Evolutionary conservation across 2,797 vertebrate genomes (phyloP).

Genomic region (Myripristis jacobus): DNA sequence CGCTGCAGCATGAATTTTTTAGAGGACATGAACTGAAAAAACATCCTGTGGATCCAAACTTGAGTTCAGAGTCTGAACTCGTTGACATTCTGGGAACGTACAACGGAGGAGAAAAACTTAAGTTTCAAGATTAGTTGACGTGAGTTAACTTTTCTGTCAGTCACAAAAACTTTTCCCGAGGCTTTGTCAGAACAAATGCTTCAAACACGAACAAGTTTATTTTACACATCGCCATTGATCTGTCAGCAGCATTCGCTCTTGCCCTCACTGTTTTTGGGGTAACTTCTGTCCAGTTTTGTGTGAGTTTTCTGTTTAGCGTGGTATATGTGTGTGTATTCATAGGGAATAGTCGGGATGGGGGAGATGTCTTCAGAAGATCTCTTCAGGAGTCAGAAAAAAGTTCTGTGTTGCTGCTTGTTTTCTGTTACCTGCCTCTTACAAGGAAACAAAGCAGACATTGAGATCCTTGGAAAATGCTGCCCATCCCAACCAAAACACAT

Average conservation of each 20-base stretch:
- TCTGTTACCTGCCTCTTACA: background rate
- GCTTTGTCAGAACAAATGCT: slow-evolving; percentile 32
- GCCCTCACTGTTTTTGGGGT: slow-evolving; percentile 77
- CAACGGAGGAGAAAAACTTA: background rate
- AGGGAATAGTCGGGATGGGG: background rate
- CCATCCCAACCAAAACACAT: background rate
- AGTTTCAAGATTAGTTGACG: background rate
- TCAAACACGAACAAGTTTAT: background rate
- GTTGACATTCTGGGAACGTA: background rate
- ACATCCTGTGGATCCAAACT: background rate
- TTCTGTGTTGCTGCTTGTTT: background rate
- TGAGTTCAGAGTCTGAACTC: slow-evolving; percentile 29
- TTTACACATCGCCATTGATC: background rate
- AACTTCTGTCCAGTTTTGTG: slow-evolving; percentile 78
- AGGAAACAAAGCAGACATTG: background rate
- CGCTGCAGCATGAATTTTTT: slow-evolving; percentile 18
- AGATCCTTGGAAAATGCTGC: slow-evolving; percentile 12
- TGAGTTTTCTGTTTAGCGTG: slow-evolving; percentile 31
- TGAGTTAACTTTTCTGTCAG: slow-evolving; percentile 26
- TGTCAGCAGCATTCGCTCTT: slow-evolving; percentile 14
- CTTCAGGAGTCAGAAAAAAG: background rate
- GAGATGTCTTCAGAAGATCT: background rate
- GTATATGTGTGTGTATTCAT: background rate
- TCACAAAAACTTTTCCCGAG: slow-evolving; percentile 26
- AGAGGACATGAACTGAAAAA: background rate